Evolutionary conservation across 2,888 invertebrate species (phyloP).

Genomic region (Aleiodes leptofemur): DNA sequence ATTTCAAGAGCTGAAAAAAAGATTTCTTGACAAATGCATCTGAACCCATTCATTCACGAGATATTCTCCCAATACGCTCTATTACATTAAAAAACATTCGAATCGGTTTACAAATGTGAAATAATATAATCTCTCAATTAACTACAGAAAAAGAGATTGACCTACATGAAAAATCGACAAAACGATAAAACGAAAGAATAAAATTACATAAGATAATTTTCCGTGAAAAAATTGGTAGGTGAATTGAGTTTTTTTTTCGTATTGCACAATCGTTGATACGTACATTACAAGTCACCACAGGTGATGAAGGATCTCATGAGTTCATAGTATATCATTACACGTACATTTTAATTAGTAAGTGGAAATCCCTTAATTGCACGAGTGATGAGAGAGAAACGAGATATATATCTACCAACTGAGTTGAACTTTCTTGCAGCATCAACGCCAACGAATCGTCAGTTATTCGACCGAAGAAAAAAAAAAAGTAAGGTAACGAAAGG

Average conservation of each 20-base stretch:
- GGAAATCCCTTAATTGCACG: conserved; percentile 36
- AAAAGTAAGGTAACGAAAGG: no score
- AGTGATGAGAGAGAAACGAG: neutral
- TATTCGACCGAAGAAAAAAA: neutral
- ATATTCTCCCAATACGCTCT: no score
- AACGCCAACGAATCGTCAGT: neutral
- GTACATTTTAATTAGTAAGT: conserved; percentile 38
- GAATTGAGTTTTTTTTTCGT: neutral
- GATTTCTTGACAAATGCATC: no score
- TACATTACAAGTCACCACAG: conserved; percentile 7
- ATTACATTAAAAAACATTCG: no score
- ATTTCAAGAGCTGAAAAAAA: no score
- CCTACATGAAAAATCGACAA: no score
- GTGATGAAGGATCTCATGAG: conserved; percentile 27
- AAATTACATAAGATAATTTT: neutral
- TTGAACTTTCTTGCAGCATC: conserved; percentile 4
- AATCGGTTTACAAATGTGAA: no score
- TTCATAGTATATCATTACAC: conserved; percentile 33
- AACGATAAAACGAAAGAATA: neutral
- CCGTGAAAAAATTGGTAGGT: neutral
- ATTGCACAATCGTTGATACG: conserved; percentile 9
- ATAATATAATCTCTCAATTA: no score
- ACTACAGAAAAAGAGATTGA: neutral
- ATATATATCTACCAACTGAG: neutral
- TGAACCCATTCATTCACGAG: no score